Evolutionary conservation across 2,888 invertebrate species (phyloP).

Genomic region (Drosophila nigritarsus): DNA sequence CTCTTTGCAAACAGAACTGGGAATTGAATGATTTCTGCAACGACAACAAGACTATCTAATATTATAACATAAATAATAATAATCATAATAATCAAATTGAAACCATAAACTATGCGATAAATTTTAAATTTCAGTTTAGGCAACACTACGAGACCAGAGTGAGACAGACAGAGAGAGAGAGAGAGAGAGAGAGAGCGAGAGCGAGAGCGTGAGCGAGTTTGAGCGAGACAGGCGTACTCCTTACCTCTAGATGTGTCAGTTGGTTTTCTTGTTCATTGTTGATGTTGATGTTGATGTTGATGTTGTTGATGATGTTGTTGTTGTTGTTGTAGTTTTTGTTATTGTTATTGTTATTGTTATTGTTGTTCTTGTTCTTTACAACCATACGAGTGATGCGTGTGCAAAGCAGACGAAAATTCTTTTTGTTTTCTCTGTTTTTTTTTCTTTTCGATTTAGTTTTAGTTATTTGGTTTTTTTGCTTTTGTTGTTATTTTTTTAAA

Average conservation of each 20-base stretch:
- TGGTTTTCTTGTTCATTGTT: constrained; percentile 49
- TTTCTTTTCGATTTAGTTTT: constrained; percentile 7
- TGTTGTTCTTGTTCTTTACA: constrained; percentile 44
- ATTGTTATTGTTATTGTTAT: constrained; percentile 9
- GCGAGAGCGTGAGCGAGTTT: constrained; percentile 23
- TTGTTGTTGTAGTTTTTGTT: constrained; percentile 19
- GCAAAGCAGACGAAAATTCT: constrained; percentile 55
- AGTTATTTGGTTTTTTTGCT: constrained; percentile 4
- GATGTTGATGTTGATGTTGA: constrained; percentile 18
- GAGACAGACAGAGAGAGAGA: constrained; percentile 16
- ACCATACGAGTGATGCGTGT: constrained; percentile 52
- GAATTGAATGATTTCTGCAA: constrained; percentile 32
- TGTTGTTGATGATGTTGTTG: constrained; percentile 6
- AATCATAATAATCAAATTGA: constrained; percentile 20
- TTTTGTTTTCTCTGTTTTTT: neutral
- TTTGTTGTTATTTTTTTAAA: constrained; percentile 11
- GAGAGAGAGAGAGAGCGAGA: constrained; percentile 18
- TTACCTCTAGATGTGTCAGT: constrained; percentile 65
- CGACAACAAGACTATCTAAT: constrained; percentile 30
- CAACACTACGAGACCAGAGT: constrained; percentile 45
- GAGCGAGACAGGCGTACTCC: constrained; percentile 56
- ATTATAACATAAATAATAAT: constrained; percentile 24
- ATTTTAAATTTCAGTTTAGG: constrained; percentile 35
- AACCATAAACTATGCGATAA: constrained; percentile 37
- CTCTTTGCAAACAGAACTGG: constrained; percentile 12